Evolutionary conservation across 2,113 vertebrate species (phyloP), one percentile per base, ranked within the genome.

Genomic region (Oreochromis aureus): DNA sequence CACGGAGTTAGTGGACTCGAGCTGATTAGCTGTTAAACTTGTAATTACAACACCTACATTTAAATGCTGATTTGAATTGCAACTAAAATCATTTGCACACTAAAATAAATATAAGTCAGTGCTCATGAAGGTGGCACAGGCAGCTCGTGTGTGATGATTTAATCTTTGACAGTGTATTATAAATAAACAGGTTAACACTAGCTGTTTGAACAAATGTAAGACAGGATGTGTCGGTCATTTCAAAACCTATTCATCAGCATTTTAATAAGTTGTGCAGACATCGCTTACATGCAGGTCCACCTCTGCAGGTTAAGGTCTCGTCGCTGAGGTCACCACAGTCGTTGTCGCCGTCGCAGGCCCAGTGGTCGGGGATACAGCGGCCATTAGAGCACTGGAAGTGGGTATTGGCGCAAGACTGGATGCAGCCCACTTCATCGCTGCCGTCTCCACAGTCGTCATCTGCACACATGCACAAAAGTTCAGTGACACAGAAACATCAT

Each of bases 241-340:
- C 41, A 73, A 48, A 73, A 18, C 6, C 9, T 27, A 7, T 27
- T 48, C 2, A 51, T 73, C 41, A 24, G 16, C 39, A 76, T 54
- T 61, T 85, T 2, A n/a, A 81, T 39, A 44, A 22, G 10, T 11
- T 58, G 15, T 2, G 46, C 12, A 22, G 15, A 2, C 8, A 2
- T 32, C 18, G 83, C 97, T 93, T 89, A 99, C 99, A 95, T 94
- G 96, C 94, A 82, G 96, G 97, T 73, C 96, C 93, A 41, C 96
- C 97, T 91, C 96, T 96, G 91, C 98, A 99, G 71, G 98, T 98
- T 10, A 92, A 82, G 89, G 96, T 97, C 94, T 99, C 99, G 69
- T 99, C 99, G 83, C 98, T 99, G 95, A 97, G 98, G 87, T 99
- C 99, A 3, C 98, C 99, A 46, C 99, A 99, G 95, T 99, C 99